Evolutionary conservation across 2,888 invertebrate species (phyloP).

Genomic region (Sinelater perroti): DNA sequence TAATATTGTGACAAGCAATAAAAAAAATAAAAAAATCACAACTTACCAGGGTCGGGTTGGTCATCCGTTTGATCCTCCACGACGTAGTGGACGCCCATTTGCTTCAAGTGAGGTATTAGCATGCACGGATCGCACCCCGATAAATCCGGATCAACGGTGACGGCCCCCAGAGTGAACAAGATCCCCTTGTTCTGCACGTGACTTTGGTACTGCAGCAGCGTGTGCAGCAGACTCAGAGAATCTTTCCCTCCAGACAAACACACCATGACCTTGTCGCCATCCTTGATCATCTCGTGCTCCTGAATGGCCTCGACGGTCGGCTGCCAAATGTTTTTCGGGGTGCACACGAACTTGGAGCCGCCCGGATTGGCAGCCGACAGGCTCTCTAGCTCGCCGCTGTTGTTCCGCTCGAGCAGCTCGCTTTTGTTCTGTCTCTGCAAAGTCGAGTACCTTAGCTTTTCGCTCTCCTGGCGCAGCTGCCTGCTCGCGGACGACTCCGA

Average conservation of each 20-base stretch:
- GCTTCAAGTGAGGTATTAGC: slow-evolving; percentile 78
- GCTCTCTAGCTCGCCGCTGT: slow-evolving; percentile 45
- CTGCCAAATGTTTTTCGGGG: slow-evolving; percentile 84
- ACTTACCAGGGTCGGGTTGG: slow-evolving; percentile 47
- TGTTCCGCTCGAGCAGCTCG: slow-evolving; percentile 55
- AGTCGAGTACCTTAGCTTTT: slow-evolving; percentile 52
- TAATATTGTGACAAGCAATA: background rate
- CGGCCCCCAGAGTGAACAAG: slow-evolving; percentile 75
- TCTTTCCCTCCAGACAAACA: slow-evolving; percentile 87
- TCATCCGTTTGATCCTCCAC: slow-evolving; percentile 67
- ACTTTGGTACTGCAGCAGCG: slow-evolving; percentile 84
- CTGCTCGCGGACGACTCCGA: slow-evolving; percentile 54
- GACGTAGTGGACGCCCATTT: slow-evolving; percentile 77
- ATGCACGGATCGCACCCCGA: slow-evolving; percentile 64
- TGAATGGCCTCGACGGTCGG: slow-evolving; percentile 82
- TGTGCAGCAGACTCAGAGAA: slow-evolving; percentile 85
- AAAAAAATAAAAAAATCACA: too few species aligned
- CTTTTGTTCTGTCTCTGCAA: slow-evolving; percentile 53
- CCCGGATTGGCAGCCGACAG: slow-evolving; percentile 55
- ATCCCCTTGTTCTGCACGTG: slow-evolving; percentile 78
- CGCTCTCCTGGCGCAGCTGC: slow-evolving; percentile 49
- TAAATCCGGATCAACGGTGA: slow-evolving; percentile 78
- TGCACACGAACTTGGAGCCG: slow-evolving; percentile 75
- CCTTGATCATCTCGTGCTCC: slow-evolving; percentile 83
- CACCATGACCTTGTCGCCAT: slow-evolving; percentile 83